Evolutionary conservation across 1,140 invertebrate genomes (phyloP), one percentile per base, ranked within the genome.

Genomic region (Heliconius himera): DNA sequence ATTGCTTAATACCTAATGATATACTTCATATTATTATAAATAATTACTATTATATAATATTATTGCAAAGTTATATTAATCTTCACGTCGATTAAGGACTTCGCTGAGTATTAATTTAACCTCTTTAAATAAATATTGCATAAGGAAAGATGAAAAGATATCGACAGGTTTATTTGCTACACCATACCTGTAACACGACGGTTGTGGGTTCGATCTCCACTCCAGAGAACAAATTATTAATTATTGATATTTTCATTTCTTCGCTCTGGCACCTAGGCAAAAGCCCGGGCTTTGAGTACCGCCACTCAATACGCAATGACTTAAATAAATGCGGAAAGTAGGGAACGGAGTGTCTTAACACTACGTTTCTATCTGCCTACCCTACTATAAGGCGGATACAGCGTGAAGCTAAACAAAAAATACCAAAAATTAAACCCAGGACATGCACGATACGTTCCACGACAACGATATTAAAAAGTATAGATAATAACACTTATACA

Each of bases 1-100:
- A 46, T 16, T 46, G 13, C 41, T 46, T 16, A n/a, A 54, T n/a
- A 54, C 20, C 20, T n/a, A 54, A 0, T 54, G 6, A 54, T n/a
- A 54, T 54, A 54, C 0, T 54, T 54, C 6, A n/a, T 54, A 54
- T 20, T 54, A n/a, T 54, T 54, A 54, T 54, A 26, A 26, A 26
- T 54, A 54, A 54, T 54, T n/a, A 54, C 18, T 54, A 54, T 54
- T 54, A 54, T n/a, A 54, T 54, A 54, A 54, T 54, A n/a, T 54
- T n/a, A 54, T 54, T n/a, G 51, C 51, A 54, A 20, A 54, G 18
- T 18, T n/a, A 54, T n/a, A 54, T n/a, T 54, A 54, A 54, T 54
- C 51, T 54, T 20, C 18, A 54, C 51, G 20, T 54, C 51, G 51
- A 54, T 54, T 54, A n/a, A 54, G 20, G 18, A 54, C 51, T n/a